Evolutionary conservation across 2,888 invertebrate species (phyloP).

Genomic region (Netelia inedita): DNA sequence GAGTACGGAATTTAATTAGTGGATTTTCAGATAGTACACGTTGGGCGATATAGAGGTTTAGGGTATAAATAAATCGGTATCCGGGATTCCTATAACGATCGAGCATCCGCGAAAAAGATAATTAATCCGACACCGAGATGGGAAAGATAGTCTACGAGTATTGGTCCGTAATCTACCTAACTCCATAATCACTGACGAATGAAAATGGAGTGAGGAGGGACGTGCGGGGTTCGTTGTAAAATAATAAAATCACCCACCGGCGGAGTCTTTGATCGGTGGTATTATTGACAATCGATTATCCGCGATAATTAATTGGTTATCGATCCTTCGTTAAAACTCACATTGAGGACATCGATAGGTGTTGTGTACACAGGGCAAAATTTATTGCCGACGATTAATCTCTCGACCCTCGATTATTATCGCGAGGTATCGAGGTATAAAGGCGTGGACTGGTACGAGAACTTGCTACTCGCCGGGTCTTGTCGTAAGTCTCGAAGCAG

Average conservation of each 20-base stretch:
- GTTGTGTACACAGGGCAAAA: no score
- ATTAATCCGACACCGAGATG: conserved; percentile 35
- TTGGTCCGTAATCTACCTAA: not conserved
- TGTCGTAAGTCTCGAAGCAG: no score
- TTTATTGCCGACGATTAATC: no score
- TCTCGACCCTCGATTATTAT: no score
- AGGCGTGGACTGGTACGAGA: no score
- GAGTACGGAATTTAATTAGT: conserved; percentile 66
- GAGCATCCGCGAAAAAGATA: conserved; percentile 31
- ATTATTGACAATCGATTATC: not conserved
- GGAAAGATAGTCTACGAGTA: not conserved
- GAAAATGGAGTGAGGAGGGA: conserved; percentile 10
- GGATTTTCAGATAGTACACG: conserved; percentile 19
- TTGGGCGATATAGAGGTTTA: conserved; percentile 28
- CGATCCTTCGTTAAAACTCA: not conserved
- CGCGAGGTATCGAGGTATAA: no score
- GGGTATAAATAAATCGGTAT: conserved; percentile 29
- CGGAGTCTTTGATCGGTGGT: not conserved
- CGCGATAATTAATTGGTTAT: not conserved
- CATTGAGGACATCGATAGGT: no score
- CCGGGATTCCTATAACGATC: not conserved
- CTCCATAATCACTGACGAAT: conserved; percentile 11
- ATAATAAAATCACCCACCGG: not conserved
- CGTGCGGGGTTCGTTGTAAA: no score
- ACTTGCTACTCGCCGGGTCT: no score